Percentiles rank a stretch among this genome's conserved stretches.
Conservation (phyloP, 2,888 invertebrate genomes). For the Lumbricus terrestris region DNA sequence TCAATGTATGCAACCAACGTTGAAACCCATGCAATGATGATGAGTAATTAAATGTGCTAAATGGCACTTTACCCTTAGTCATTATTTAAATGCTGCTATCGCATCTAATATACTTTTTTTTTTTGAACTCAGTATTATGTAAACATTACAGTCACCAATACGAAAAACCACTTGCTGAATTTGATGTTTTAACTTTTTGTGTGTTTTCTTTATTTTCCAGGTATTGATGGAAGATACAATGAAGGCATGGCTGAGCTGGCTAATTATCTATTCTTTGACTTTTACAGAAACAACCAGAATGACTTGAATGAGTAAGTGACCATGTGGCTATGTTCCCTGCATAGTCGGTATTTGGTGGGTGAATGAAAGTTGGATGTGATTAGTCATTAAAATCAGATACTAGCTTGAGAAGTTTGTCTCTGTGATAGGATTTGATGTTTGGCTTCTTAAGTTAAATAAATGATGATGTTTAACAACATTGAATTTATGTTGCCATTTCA, state of each 20-base stretch:
- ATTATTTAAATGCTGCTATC: too few relatives aligned
- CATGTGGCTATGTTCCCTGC: not conserved
- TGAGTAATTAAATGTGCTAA: too few relatives aligned
- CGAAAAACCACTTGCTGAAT: too few relatives aligned
- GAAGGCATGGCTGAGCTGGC: conserved; percentile 51
- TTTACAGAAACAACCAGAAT: conserved; percentile 43
- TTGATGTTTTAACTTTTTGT: not conserved
- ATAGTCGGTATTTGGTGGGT: not conserved
- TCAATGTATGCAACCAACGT: too few relatives aligned
- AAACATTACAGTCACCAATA: too few relatives aligned
- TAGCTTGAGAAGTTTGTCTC: not conserved
- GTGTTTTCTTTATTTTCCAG: conserved; percentile 40
- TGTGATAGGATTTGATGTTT: not conserved
- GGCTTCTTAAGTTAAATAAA: not conserved
- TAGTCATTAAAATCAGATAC: not conserved
- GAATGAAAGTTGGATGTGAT: not conserved
- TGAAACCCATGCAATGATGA: too few relatives aligned
- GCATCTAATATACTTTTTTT: too few relatives aligned
- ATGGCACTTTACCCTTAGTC: too few relatives aligned
- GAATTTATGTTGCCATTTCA: not conserved
- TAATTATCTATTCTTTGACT: conserved; percentile 54
- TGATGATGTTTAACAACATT: not conserved
- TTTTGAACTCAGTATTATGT: too few relatives aligned
- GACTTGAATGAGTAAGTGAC: not conserved
- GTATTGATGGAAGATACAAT: conserved; percentile 56